These are phyloP conservation scores for Notoglanidium macrostoma DNA, from an alignment of 2,797 vertebrate genomes.

Conservation along the genomic window DNA sequence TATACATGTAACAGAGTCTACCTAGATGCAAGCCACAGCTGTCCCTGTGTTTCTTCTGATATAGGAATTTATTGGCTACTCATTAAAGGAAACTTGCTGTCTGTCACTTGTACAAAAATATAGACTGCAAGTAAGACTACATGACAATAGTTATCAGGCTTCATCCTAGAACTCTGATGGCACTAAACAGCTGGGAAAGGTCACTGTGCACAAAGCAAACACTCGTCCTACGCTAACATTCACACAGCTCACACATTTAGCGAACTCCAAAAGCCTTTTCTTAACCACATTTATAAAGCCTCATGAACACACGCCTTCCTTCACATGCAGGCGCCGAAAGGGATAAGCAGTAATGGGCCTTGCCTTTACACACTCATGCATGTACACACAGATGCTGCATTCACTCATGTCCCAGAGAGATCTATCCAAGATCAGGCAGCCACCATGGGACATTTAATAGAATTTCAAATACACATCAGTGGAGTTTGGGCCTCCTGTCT, in stretches of 20 bases:
- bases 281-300: constrained; percentile 37
- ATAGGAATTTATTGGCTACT: not conserved
- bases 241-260: constrained; percentile 16
- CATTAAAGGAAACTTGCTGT: constrained; percentile 26
- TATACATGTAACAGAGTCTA: not conserved
- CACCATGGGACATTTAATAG: constrained; percentile 68
- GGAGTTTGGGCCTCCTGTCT: constrained; percentile 52
- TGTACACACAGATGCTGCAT: constrained; percentile 46
- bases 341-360: constrained; percentile 40
- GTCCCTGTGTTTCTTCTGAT: not conserved
- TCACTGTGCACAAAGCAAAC: constrained; percentile 54
- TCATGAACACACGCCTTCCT: constrained; percentile 37
- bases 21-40: not conserved
- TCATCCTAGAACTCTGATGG: constrained; percentile 56
- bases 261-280: constrained; percentile 38
- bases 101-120: constrained; percentile 53
- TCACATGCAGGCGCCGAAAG: constrained; percentile 24
- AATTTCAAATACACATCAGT: constrained; percentile 73
- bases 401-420: constrained; percentile 67
- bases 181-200: constrained; percentile 72
- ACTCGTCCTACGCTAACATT: constrained; percentile 9
- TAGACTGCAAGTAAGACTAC: constrained; percentile 22
- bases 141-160: constrained; percentile 34
- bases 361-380: constrained; percentile 39
- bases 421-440: constrained; percentile 62